Evolutionary conservation across 1,140 invertebrate species (phyloP).

Genomic region (Zaprionus camerounensis): DNA sequence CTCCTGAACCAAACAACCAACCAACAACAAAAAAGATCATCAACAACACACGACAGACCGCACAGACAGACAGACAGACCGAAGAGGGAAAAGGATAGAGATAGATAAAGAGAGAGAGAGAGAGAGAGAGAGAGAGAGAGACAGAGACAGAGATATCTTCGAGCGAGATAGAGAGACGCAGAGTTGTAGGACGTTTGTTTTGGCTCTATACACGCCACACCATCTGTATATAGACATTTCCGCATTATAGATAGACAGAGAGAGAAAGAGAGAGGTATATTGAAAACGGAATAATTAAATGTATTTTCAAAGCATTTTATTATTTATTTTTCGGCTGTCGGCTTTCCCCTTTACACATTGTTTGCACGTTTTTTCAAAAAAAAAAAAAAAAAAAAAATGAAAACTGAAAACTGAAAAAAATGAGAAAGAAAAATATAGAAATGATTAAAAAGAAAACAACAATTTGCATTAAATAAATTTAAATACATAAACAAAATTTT

Average conservation of each 20-base stretch:
- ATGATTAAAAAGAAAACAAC: constrained; percentile 60
- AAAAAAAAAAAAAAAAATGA: constrained; percentile 50
- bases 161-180: neutral
- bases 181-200: constrained; percentile 38
- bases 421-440: constrained; percentile 70
- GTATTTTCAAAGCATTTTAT: constrained; percentile 82
- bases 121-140: neutral
- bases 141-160: neutral
- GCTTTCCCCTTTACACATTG: constrained; percentile 95
- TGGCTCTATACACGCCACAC: constrained; percentile 20
- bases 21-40: constrained; percentile 11
- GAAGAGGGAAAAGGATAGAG: neutral
- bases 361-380: constrained; percentile 89
- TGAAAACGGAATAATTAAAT: constrained; percentile 72
- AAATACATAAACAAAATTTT: constrained; percentile 73
- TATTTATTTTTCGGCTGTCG: constrained; percentile 86
- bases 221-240: constrained; percentile 13
- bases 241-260: constrained; percentile 28
- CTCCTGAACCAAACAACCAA: constrained; percentile 22
- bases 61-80: constrained; percentile 42
- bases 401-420: constrained; percentile 62
- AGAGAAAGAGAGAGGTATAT: constrained; percentile 55
- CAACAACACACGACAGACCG: constrained; percentile 34
- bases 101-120: neutral
- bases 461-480: constrained; percentile 79